Conservation (phyloP, 2,113 vertebrate genomes). For the Hemiprocne comata region DNA sequence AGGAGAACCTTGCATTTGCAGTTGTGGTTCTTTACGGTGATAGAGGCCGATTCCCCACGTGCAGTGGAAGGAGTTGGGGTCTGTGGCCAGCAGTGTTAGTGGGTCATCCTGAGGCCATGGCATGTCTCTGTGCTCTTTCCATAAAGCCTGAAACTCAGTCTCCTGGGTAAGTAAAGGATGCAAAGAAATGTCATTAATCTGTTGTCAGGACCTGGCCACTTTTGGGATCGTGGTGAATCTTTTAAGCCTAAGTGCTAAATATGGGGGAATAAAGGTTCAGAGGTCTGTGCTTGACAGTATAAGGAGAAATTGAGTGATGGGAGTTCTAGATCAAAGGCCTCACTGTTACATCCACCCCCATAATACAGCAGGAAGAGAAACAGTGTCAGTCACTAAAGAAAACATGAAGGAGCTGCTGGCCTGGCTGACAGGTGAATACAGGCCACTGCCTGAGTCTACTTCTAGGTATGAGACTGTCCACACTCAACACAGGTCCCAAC, state of each 20-base stretch:
- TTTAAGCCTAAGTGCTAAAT: neutral
- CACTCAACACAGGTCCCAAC: neutral
- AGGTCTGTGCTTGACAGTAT: neutral
- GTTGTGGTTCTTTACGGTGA: neutral
- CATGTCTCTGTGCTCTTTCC: neutral
- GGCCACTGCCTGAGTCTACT: neutral
- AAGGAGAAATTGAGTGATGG: neutral
- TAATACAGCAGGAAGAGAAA: neutral
- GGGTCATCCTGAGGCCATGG: neutral
- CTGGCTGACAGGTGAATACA: neutral
- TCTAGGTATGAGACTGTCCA: neutral
- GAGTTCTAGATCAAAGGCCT: neutral
- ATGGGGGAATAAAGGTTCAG: neutral
- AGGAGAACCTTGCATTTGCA: neutral
- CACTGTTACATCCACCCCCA: neutral
- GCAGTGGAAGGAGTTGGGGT: neutral
- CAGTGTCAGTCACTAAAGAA: neutral
- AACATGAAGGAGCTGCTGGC: neutral
- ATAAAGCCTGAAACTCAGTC: neutral
- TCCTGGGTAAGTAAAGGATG: neutral
- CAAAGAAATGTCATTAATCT: neutral
- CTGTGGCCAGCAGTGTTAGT: neutral
- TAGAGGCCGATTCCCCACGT: neutral
- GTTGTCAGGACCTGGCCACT: neutral
- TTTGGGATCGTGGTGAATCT: neutral